Conservation (phyloP, 2,113 vertebrate species). For the Cyanocitta stelleri region DNA sequence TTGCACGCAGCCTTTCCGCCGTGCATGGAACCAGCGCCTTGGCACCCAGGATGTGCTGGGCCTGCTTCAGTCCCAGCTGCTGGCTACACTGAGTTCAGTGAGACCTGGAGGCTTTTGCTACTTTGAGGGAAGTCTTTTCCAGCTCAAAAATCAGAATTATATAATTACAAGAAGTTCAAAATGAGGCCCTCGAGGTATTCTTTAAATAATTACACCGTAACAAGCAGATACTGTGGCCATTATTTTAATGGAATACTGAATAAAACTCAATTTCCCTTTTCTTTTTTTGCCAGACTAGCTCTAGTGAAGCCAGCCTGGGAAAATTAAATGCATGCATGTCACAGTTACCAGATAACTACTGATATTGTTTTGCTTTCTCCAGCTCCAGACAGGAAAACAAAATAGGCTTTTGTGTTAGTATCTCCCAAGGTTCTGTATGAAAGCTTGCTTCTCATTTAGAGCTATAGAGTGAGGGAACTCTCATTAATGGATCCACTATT, state of each 20-base stretch:
- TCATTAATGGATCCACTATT: background rate
- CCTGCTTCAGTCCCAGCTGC: background rate
- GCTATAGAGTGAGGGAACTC: background rate
- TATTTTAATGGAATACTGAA: background rate
- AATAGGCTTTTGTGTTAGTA: background rate
- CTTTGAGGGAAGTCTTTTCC: background rate
- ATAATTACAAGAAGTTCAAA: background rate
- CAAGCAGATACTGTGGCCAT: no score
- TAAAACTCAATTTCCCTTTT: background rate
- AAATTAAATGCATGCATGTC: background rate
- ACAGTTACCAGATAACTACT: background rate
- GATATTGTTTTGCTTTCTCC: background rate
- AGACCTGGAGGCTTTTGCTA: background rate
- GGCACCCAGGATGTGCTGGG: background rate
- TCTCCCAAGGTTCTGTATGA: background rate
- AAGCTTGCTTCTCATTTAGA: background rate
- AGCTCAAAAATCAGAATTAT: background rate
- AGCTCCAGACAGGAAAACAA: background rate
- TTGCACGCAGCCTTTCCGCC: rapidly evolving
- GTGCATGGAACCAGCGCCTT: rapidly evolving
- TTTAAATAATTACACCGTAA: background rate
- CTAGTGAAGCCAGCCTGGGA: background rate
- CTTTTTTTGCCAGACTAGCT: background rate
- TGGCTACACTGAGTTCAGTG: background rate
- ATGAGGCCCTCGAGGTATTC: background rate